phyloP scores from a whole-genome alignment of 2,113 vertebrate genomes.

The Zeus faber region DNA sequence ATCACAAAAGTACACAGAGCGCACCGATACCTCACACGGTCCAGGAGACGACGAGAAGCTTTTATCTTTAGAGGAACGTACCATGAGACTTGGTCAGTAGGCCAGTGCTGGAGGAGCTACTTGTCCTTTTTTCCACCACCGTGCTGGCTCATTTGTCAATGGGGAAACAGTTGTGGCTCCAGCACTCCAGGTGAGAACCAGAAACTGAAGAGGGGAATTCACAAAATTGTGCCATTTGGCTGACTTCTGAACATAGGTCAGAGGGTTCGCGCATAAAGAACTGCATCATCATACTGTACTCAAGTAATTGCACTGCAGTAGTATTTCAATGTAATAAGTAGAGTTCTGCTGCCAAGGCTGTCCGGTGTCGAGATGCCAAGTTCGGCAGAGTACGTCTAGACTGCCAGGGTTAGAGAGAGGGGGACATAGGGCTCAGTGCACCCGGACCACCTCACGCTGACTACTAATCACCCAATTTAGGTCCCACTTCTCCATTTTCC shows the following conservation, averaged over 20 bases:
- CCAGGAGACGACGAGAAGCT: constrained; percentile 39
- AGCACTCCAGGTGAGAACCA: neutral
- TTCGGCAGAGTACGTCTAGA: constrained; percentile 25
- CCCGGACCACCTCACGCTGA: constrained; percentile 42
- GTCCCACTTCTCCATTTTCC: constrained; percentile 53
- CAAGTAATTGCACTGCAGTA: neutral
- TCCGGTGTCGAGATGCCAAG: constrained; percentile 3
- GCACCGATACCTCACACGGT: constrained; percentile 7
- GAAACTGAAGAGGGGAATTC: no score
- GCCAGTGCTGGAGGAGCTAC: constrained; percentile 35
- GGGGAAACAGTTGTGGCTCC: constrained; percentile 17
- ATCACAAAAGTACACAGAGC: neutral
- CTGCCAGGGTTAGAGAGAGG: constrained; percentile 36
- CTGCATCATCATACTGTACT: neutral
- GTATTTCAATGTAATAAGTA: constrained; percentile 14
- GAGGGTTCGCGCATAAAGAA: neutral
- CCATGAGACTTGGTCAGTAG: constrained; percentile 64
- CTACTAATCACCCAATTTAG: constrained; percentile 64
- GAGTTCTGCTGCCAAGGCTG: constrained; percentile 18
- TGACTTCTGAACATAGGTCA: constrained; percentile 2
- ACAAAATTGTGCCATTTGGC: no score
- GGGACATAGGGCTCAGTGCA: constrained; percentile 39
- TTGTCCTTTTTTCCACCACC: constrained; percentile 23
- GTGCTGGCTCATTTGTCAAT: constrained; percentile 52
- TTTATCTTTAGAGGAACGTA: constrained; percentile 59